phyloP scores from a whole-genome alignment of 2,888 invertebrate species.

The Patella caerulea region DNA sequence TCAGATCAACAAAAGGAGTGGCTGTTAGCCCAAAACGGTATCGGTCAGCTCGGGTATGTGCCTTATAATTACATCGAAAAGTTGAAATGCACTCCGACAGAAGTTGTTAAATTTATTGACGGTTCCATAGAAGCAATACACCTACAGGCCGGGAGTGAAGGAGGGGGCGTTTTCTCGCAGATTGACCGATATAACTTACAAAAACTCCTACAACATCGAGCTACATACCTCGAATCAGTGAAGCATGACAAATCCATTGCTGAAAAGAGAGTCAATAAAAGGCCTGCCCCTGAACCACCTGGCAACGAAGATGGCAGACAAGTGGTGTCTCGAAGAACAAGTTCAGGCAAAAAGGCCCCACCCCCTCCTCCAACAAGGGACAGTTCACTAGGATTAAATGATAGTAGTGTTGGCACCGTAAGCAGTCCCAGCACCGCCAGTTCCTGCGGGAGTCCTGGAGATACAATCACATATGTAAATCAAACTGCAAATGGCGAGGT shows the following conservation, averaged over 20 bases:
- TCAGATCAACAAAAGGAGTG: conserved; percentile 46
- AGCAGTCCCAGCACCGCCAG: conserved; percentile 21
- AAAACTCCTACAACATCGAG: background rate
- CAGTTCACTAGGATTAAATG: background rate
- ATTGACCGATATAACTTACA: conserved; percentile 53
- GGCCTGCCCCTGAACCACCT: background rate
- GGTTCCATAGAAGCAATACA: conserved; percentile 65
- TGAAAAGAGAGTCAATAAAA: background rate
- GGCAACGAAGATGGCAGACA: background rate
- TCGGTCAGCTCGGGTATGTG: conserved; percentile 59
- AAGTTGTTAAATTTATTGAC: conserved; percentile 64
- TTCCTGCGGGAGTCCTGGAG: conserved; percentile 17
- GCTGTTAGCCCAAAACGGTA: conserved; percentile 61
- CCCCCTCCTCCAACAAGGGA: background rate
- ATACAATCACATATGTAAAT: background rate
- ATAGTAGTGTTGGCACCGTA: background rate
- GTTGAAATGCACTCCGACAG: conserved; percentile 46
- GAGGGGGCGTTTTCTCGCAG: conserved; percentile 44
- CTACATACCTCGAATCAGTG: background rate
- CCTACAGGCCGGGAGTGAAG: conserved; percentile 51
- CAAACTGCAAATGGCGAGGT: background rate
- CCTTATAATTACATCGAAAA: conserved; percentile 55
- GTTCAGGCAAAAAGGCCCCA: conserved; percentile 1
- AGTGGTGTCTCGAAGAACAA: background rate
- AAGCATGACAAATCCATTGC: background rate